phyloP scores from a whole-genome alignment of 23 tunicate genomes.

The Phallusia fumigata region DNA sequence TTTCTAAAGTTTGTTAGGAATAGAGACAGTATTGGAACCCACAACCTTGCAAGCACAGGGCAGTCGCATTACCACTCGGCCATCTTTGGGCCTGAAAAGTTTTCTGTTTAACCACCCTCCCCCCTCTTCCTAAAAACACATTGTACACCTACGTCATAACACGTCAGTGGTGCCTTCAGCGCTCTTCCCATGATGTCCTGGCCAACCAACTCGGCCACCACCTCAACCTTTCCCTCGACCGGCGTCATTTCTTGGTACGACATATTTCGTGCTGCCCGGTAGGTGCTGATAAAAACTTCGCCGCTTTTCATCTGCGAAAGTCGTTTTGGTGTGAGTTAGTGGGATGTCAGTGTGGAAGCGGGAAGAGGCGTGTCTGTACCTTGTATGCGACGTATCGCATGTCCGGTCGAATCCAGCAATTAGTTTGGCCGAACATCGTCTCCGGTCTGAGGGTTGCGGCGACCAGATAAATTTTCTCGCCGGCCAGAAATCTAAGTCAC shows the following conservation, averaged over 20 bases:
- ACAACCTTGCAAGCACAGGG: no score
- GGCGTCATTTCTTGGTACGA: conserved; percentile 83
- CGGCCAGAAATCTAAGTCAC: conserved; percentile 26
- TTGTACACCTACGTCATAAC: conserved; percentile 47
- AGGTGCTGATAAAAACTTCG: conserved; percentile 76
- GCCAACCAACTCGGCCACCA: conserved; percentile 78
- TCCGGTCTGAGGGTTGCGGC: conserved; percentile 98
- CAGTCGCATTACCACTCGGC: no score
- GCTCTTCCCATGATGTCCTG: conserved; percentile 89
- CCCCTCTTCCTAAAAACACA: neutral
- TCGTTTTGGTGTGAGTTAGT: neutral
- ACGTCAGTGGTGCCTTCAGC: conserved; percentile 89
- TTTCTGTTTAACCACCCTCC: no score
- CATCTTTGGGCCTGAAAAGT: no score
- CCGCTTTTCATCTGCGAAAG: conserved; percentile 75
- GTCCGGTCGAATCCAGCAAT: conserved; percentile 94
- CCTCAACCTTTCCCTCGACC: conserved; percentile 54
- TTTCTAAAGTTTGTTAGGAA: no score
- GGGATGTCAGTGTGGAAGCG: neutral
- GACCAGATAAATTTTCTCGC: conserved; percentile 52
- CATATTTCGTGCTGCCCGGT: conserved; percentile 94
- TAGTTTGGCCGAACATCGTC: conserved; percentile 99
- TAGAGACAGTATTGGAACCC: no score
- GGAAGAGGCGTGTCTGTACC: conserved; percentile 32
- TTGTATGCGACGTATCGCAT: conserved; percentile 70